Base-by-base conservation (phyloP, 2,797 vertebrate species). In the Bryconaethiops microstoma region DNA sequence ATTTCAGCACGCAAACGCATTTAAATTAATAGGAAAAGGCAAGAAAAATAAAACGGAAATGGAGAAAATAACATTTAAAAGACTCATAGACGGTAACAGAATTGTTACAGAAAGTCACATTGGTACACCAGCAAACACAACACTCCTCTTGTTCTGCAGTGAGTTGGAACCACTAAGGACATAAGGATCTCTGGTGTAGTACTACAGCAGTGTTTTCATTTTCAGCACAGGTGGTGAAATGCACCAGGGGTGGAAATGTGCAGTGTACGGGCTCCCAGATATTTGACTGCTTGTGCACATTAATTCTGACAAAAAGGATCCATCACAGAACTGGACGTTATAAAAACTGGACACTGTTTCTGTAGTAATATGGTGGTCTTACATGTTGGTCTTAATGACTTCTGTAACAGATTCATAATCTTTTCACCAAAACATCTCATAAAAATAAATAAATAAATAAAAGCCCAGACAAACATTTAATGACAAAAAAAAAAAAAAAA, bases 361-460 rank as follows among this genome's bases (percentile, higher is more conserved):
- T 45, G 42, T 12, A 45, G 8, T 45, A 12, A 45, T 45, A 45
- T 7, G 42, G 42, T 8, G 42, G 42, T 8, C n/a, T n/a, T n/a
- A 45, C 42, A 45, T 45, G 42, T 45, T 12, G 42, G 42, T 45
- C 42, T 12, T 16, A 0, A 6, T 13, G 23, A 13, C 12, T 1
- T 16, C 13, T 63, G 13, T 25, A 35, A 35, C 14, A 3, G 13
- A 35, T 16, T 35, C 29, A 64, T 7, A 35, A 35, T 35, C 29
- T 17, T 2, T 39, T 19, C 17, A 4, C 35, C 29, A 65, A 19
- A 19, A n/a, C 16, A 19, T 40, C 0, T n/a, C 7, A 19, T 9
- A 19, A 2, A 64, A 63, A 64, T 64, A 65, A 65, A 65, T 65
- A 65, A 65, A 65, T 65, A 65, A 65, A 40, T 65, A 40, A 7